Evolutionary conservation across 2,797 vertebrate species (phyloP), one percentile per base, ranked within the genome.

Genomic region (Macropus fuliginosus): DNA sequence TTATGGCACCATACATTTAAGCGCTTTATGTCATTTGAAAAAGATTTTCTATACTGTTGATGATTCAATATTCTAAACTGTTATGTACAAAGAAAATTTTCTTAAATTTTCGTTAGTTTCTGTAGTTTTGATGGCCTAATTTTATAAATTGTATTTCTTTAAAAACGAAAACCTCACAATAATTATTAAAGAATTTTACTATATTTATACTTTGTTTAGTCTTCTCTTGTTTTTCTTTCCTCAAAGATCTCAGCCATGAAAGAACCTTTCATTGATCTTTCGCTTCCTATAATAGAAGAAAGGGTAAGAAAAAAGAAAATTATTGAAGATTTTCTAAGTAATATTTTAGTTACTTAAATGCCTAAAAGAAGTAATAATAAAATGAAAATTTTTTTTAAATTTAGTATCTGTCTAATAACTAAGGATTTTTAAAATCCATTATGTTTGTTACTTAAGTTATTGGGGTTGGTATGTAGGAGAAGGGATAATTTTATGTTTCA

Each of bases 231-330:
- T 99, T 92, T 97, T 97, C 96, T 96, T 98, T 97, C 96, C 92
- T 98, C 97, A 95, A 98, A 99, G 99, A 99, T 99, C 98, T 99
- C 99, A 66, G 99, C 99, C 27, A 99, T 99, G 97, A 99, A 99
- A 97, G 99, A 99, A 98, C 99, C 99, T 95, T 99, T 99, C 98
- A 99, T 99, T 98, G 99, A 99, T 98, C 99, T 99, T 98, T 99
- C 99, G 92, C 99, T 99, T 97, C 99, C 99, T 97, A 99, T 99
- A 98, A 99, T 99, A 98, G 99, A 99, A 98, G 99, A 99, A 98
- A 98, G 99, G 99, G 99, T 99, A 98, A 99, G 99, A 97, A 97
- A 97, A 95, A 97, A 97, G 97, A 97, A 90, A 92, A 28, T 95
- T 81, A 31, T 52, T 90, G 18, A 92, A 1, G 18, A 1, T 94